These are phyloP conservation scores for Diplosoma virens DNA, from an alignment of 23 tunicate species.

Conservation along the genomic window DNA sequence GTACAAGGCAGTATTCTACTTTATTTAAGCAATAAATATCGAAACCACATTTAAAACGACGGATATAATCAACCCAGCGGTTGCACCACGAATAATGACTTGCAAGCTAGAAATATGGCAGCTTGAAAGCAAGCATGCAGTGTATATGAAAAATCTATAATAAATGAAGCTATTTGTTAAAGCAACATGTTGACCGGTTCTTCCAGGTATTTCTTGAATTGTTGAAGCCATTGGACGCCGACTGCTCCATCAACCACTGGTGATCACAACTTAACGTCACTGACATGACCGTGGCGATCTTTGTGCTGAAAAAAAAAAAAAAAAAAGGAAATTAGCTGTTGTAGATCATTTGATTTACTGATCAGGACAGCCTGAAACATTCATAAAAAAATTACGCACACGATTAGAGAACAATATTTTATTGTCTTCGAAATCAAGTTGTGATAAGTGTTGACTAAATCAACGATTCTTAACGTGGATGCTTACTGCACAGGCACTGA, in stretches of 20 bases:
- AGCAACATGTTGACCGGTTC: constrained; percentile 85
- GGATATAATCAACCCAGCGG: too few species aligned
- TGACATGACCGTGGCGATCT: constrained; percentile 73
- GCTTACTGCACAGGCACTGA: too few species aligned
- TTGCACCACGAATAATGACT: too few species aligned
- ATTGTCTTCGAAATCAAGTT: too few species aligned
- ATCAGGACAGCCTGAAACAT: not conserved
- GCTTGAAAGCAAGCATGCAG: not conserved
- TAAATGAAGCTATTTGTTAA: constrained; percentile 8
- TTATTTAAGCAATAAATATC: too few species aligned
- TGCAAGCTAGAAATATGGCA: too few species aligned
- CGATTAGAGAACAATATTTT: too few species aligned
- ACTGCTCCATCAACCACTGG: constrained; percentile 97
- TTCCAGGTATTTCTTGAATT: constrained; percentile 76
- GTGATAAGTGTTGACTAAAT: too few species aligned
- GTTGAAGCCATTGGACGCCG: constrained; percentile 96
- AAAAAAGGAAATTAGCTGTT: not conserved
- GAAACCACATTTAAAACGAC: too few species aligned
- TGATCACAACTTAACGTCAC: constrained; percentile 96
- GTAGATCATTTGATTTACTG: not conserved
- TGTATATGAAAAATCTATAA: not conserved
- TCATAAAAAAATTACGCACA: too few species aligned
- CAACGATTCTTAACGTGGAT: too few species aligned
- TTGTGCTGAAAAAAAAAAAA: constrained; percentile 33
- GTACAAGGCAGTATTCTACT: too few species aligned